Evolutionary conservation across 2,113 vertebrate genomes (phyloP), one percentile per base, ranked within the genome.

Genomic region (Shinisaurus crocodilurus): DNA sequence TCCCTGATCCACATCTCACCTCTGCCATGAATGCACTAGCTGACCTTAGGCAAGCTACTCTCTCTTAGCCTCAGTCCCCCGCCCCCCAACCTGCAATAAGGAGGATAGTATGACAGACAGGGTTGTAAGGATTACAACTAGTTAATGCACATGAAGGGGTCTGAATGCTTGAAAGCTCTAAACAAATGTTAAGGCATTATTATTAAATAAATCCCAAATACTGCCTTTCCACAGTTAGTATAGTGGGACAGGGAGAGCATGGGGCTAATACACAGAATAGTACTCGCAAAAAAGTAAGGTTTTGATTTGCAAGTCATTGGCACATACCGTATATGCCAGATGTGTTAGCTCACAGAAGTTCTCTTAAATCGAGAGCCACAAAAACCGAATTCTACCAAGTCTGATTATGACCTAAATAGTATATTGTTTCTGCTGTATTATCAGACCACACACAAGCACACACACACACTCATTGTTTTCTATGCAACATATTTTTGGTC

Each of bases 371-470:
- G 90, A 82, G 79, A 95, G 92, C 69, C 67, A 94, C 57, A 77
- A 91, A 91, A 92, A 84, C 89, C 88, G 88, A 92, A 85, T 92
- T 32, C 89, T 96, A 65, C 91, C 94, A 92, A 96, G 88, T 93
- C 86, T 89, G 91, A 96, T 95, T 95, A 97, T 85, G 96, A 95
- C 95, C 95, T 94, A 95, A 95, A 95, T 90, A 92, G 96, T 95
- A 93, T 82, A 95, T 82, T 92, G 85, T 94, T 96, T 95, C 93
- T 90, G 76, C 0, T 0, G 88, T 16, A 96, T 91, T 92, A 92
- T 88, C 88, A 81, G 48, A 94, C 95, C 95, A 93, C 54, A 94
- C 70, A 90, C 34, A 92, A 2, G 81, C 57, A n/a, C 76, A 79
- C 12, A 32, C 84, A 89, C 89, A 86, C 87, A 96, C 92, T 82